These are phyloP conservation scores for Kryptolebias ocellatus DNA, from an alignment of 2,797 vertebrate genomes.

Conservation along the genomic window DNA sequence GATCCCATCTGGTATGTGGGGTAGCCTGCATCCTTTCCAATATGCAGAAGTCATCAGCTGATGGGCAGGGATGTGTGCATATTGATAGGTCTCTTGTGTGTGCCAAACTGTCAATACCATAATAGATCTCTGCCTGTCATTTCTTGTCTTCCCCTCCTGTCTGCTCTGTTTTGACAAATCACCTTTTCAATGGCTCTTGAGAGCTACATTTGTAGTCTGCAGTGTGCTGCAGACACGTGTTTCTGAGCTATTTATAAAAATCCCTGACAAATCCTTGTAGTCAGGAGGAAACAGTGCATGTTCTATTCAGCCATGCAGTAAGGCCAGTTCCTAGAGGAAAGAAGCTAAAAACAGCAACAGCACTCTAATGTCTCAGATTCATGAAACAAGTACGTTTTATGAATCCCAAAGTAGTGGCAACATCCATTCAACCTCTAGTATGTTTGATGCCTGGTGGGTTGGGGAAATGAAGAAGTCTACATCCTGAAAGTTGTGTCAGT, in stretches of 20 bases:
- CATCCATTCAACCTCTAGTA: conserved; percentile 30
- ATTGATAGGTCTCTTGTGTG: conserved; percentile 5
- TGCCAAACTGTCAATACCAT: conserved; percentile 15
- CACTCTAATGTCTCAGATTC: conserved; percentile 37
- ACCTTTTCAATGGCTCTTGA: conserved; percentile 25
- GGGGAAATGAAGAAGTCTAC: conserved; percentile 42
- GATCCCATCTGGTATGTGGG: conserved; percentile 1
- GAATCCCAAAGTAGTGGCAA: conserved; percentile 41
- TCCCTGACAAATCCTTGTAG: conserved; percentile 81
- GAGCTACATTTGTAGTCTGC: conserved; percentile 50
- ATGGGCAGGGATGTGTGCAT: conserved; percentile 14
- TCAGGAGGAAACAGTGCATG: conserved; percentile 78
- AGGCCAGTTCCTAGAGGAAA: conserved; percentile 62
- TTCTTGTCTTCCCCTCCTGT: neutral
- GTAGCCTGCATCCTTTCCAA: conserved; percentile 12
- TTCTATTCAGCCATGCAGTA: conserved; percentile 77
- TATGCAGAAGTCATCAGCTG: conserved; percentile 9
- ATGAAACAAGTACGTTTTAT: conserved; percentile 38
- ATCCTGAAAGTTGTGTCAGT: conserved; percentile 23
- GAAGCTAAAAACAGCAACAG: conserved; percentile 66
- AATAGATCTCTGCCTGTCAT: conserved; percentile 1
- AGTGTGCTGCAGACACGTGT: conserved; percentile 68
- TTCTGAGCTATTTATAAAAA: conserved; percentile 81
- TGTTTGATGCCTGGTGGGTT: conserved; percentile 31
- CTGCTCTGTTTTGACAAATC: conserved; percentile 42